A percentile compares a stretch with the other conserved stretches of the same genome.
Conservation (phyloP, 2,797 vertebrate species). For the Sebastes elongatus region DNA sequence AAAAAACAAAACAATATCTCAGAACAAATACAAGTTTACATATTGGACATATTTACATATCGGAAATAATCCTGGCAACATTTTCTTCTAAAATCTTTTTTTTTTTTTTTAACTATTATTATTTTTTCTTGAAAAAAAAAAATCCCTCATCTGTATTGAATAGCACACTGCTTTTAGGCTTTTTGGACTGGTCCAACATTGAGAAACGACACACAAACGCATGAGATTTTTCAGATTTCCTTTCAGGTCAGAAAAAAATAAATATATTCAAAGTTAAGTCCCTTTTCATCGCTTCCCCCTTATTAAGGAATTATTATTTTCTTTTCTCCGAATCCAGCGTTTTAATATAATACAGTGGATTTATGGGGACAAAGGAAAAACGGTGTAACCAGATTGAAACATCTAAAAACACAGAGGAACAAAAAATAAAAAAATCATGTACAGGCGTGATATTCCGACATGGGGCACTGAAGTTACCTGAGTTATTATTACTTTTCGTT, state of each 20-base stretch:
- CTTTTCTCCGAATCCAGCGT: constrained; percentile 68
- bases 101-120: constrained; percentile 64
- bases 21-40: constrained; percentile 94
- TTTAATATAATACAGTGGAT: constrained; percentile 72
- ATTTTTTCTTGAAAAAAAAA: constrained; percentile 66
- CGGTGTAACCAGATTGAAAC: constrained; percentile 53
- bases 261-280: constrained; percentile 75
- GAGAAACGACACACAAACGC: constrained; percentile 80
- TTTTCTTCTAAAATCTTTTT: constrained; percentile 87
- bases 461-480: constrained; percentile 86
- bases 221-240: constrained; percentile 71
- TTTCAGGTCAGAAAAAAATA: constrained; percentile 77
- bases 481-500: constrained; percentile 83
- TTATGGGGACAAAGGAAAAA: constrained; percentile 59
- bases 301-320: constrained; percentile 50
- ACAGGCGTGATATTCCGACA: constrained; percentile 78
- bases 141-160: constrained; percentile 78
- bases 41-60: constrained; percentile 97
- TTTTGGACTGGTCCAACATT: constrained; percentile 75
- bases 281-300: constrained; percentile 57
- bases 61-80: constrained; percentile 88
- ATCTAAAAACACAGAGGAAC: constrained; percentile 13
- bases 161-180: constrained; percentile 79
- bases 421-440: constrained; percentile 42
- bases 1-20: constrained; percentile 82